Conservation (phyloP, 2,888 invertebrate genomes). For the Boloria selene region DNA sequence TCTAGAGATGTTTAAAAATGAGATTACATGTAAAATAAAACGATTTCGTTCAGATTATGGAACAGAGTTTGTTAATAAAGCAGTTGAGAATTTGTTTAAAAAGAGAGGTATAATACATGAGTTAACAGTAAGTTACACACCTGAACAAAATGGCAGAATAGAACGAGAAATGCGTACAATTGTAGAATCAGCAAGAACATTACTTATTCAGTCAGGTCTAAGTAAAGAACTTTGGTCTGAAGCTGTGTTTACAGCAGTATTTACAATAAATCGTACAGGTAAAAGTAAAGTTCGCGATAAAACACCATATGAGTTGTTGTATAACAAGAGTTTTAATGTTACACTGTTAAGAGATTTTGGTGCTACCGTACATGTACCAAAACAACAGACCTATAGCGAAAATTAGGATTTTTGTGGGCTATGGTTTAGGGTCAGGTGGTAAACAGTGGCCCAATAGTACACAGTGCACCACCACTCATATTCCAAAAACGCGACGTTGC, state of each 20-base stretch:
- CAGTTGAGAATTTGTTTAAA: conserved; percentile 40
- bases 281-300: conserved; percentile 10
- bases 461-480: too few species aligned
- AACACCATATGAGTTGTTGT: conserved; percentile 23
- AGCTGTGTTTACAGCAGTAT: conserved; percentile 18
- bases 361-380: conserved; percentile 12
- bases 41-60: conserved; percentile 48
- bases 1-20: conserved; percentile 38
- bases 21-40: conserved; percentile 44
- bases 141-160: conserved; percentile 54
- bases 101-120: conserved; percentile 47
- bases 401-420: conserved; percentile 11
- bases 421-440: background rate
- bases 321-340: conserved; percentile 12
- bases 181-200: conserved; percentile 31
- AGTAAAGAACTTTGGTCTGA: conserved; percentile 15
- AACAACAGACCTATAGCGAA: conserved; percentile 4
- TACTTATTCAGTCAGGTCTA: background rate
- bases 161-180: conserved; percentile 52
- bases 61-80: conserved; percentile 46
- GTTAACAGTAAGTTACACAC: conserved; percentile 47
- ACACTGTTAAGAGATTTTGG: conserved; percentile 13
- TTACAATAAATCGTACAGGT: conserved; percentile 16
- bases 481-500: too few species aligned
- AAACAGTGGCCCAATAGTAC: too few species aligned